phyloP scores from a whole-genome alignment of 2,113 vertebrate genomes.

The Cyprinodon variegatus region DNA sequence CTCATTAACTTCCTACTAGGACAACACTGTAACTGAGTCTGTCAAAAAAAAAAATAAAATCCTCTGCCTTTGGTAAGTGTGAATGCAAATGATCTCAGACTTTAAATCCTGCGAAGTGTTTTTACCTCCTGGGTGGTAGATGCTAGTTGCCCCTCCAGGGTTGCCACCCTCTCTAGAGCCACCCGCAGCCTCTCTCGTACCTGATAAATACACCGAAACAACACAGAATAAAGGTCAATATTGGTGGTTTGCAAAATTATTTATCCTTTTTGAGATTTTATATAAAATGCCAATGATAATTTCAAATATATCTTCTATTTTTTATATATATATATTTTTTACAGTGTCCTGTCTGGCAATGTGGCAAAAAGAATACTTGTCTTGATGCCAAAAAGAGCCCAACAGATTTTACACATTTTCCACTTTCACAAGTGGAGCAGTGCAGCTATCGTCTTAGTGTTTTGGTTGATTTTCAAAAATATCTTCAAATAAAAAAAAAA shows the following conservation, averaged over 20 bases:
- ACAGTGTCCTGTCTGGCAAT: too few relatives aligned
- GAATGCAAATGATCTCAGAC: neutral
- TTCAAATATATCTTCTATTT: too few relatives aligned
- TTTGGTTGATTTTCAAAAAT: too few relatives aligned
- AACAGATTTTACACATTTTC: too few relatives aligned
- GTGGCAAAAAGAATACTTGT: too few relatives aligned
- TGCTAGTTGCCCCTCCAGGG: conserved; percentile 90
- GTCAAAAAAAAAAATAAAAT: conserved; percentile 19
- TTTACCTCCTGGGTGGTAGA: conserved; percentile 89
- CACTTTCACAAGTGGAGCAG: too few relatives aligned
- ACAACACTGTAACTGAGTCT: conserved; percentile 8
- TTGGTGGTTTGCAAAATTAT: neutral
- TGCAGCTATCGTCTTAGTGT: too few relatives aligned
- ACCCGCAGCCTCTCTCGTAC: conserved; percentile 93
- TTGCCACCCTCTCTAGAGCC: conserved; percentile 90
- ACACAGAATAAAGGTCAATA: neutral
- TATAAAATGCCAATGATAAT: too few relatives aligned
- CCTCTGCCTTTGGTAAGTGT: conserved; percentile 11
- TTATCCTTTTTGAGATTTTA: neutral
- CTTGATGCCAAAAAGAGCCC: too few relatives aligned
- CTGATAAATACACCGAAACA: conserved; percentile 67
- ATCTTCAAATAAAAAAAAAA: too few relatives aligned
- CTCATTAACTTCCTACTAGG: neutral
- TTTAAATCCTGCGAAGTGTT: neutral
- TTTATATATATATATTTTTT: too few relatives aligned